Evolutionary conservation across 2,113 vertebrate species (phyloP).

Genomic region (Jaculus jaculus): DNA sequence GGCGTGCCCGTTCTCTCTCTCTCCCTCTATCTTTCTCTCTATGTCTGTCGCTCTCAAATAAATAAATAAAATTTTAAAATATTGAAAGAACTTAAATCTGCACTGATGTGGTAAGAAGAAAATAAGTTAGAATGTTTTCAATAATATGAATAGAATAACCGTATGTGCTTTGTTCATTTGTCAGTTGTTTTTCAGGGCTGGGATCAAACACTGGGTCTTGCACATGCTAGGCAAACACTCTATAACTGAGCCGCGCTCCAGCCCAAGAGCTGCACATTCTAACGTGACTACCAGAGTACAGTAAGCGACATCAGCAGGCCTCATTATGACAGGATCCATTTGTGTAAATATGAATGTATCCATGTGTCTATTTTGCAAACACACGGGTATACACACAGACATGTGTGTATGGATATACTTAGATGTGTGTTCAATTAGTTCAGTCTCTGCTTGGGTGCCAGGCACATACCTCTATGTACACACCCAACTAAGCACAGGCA

Average conservation of each 20-base stretch:
- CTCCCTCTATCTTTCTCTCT: too few relatives aligned
- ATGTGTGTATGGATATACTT: neutral
- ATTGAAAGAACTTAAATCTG: neutral
- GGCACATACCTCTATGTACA: neutral
- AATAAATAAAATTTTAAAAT: too few relatives aligned
- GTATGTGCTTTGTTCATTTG: too few relatives aligned
- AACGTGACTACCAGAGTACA: neutral
- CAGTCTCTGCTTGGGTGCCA: neutral
- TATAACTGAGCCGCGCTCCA: neutral
- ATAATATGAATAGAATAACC: neutral
- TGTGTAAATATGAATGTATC: neutral
- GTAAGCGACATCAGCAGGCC: neutral
- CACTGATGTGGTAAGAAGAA: neutral
- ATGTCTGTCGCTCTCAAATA: too few relatives aligned
- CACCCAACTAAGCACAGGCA: neutral
- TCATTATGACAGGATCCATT: neutral
- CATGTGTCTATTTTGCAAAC: neutral
- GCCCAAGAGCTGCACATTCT: neutral
- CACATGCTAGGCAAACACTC: neutral
- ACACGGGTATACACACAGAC: neutral
- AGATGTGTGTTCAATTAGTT: neutral
- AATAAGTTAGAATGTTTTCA: slow-evolving; percentile 25
- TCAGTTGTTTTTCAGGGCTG: neutral
- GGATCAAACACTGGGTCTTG: neutral
- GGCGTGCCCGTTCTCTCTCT: too few relatives aligned